Evolutionary conservation across 2,888 invertebrate genomes (phyloP), one percentile per base, ranked within the genome.

Genomic region (Polietes domitor): DNA sequence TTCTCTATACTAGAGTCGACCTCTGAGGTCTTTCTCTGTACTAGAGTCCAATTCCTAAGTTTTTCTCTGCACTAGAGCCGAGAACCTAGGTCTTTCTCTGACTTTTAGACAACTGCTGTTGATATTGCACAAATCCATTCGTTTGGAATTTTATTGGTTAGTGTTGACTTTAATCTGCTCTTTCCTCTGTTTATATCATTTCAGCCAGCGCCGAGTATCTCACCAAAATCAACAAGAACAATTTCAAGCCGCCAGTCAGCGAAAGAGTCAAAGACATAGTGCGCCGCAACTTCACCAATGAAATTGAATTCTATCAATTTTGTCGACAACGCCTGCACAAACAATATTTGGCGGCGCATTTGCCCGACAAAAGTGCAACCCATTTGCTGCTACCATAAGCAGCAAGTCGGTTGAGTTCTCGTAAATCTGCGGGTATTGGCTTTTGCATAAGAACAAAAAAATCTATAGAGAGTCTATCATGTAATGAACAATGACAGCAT

Each of bases 271-370:
- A 97, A 91, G 95, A 97, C 70, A 95, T 97, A 73, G 96, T 98
- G 5, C 94, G 97, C 86, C 94, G 94, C 50, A 97, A 98, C 92
- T 97, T 98, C 91, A 97, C 97, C 0, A 94, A 96, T 77, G 98
- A 98, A 93, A 96, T 97, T 12, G 97, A 98, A 89, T 97, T 98
- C 92, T 98, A 97, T 91, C 96, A 97, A 89, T 98, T 97, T 91
- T 97, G 97, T 91, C 95, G 95, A 87, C 97, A 97, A 90, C 93
- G 97, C 88, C 93, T 98, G 19, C 95, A 97, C 89, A 94, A 95
- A 90, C 97, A 98, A 89, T 94, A 96, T 82, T 92, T 95, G 80
- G 97, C 97, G 0, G 93, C 96, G 0, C 93, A 95, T 89, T 93
- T 92, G 77, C 91, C 91, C 0, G 89, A 91, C 15, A 87, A 88